phyloP scores from a whole-genome alignment of 1,140 invertebrate species.

The Sarcophaga bullata region DNA sequence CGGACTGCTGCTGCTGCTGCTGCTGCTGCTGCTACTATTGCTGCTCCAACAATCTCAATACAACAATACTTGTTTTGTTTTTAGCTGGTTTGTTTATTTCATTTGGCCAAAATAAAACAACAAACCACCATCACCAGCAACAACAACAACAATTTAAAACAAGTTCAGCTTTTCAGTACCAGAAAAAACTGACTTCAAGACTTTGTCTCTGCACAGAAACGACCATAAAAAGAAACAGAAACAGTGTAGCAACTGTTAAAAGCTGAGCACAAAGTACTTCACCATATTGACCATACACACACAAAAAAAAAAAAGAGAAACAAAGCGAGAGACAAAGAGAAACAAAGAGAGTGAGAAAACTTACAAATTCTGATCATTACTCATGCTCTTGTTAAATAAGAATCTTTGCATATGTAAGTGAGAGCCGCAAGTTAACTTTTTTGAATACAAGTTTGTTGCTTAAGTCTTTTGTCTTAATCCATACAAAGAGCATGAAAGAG shows the following conservation, averaged over 20 bases:
- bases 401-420: neutral
- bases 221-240: neutral
- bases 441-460: constrained; percentile 22
- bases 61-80: constrained; percentile 7
- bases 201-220: neutral
- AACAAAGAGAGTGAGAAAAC: neutral
- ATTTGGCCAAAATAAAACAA: constrained; percentile 8
- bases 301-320: no score
- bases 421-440: neutral
- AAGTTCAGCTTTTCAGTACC: neutral
- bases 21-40: no score
- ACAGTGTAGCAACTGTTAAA: neutral
- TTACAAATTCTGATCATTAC: neutral
- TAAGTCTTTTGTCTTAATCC: constrained; percentile 25
- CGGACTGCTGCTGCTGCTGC: neutral
- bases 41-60: no score
- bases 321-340: no score
- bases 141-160: neutral
- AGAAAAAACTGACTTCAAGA: neutral
- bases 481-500: neutral
- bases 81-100: neutral
- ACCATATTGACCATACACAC: no score
- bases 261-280: neutral
- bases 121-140: constrained; percentile 1
- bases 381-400: neutral